Percentiles rank a stretch among this genome's conserved stretches.
Conservation (phyloP, 2,888 invertebrate species). For the Drosophila diplacantha region DNA sequence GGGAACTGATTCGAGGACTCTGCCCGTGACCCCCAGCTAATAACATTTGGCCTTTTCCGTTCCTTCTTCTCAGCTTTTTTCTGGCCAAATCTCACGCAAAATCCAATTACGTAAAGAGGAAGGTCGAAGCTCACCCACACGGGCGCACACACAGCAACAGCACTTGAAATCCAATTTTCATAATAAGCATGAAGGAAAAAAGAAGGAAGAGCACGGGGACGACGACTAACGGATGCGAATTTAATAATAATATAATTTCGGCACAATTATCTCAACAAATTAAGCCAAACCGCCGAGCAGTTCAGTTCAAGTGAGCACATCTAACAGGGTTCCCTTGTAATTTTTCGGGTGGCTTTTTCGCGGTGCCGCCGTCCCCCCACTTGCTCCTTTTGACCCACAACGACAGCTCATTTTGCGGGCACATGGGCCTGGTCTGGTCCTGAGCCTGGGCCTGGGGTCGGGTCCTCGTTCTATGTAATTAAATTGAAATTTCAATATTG, state of each 20-base stretch:
- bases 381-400: conserved; percentile 34
- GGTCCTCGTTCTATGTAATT: conserved; percentile 63
- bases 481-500: conserved; percentile 73
- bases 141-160: conserved; percentile 16
- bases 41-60: conserved; percentile 52
- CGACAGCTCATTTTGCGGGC: conserved; percentile 48
- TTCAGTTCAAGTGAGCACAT: conserved; percentile 40
- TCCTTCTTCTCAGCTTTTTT: conserved; percentile 24
- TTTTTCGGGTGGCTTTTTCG: conserved; percentile 19
- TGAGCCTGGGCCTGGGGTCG: conserved; percentile 37
- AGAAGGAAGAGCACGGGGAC: conserved; percentile 10
- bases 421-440: conserved; percentile 36
- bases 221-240: conserved; percentile 50
- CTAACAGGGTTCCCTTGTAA: conserved; percentile 21
- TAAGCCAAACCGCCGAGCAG: conserved; percentile 62
- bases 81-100: conserved; percentile 52
- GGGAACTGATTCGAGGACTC: conserved; percentile 30
- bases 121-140: conserved; percentile 57
- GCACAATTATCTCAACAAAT: conserved; percentile 70
- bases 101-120: conserved; percentile 64
- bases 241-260: conserved; percentile 69
- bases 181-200: conserved; percentile 54
- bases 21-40: conserved; percentile 44
- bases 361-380: conserved; percentile 3
- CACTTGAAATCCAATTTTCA: conserved; percentile 68